Base-by-base conservation (phyloP, 2,888 invertebrate genomes). In the Entomobrya multifasciata region DNA sequence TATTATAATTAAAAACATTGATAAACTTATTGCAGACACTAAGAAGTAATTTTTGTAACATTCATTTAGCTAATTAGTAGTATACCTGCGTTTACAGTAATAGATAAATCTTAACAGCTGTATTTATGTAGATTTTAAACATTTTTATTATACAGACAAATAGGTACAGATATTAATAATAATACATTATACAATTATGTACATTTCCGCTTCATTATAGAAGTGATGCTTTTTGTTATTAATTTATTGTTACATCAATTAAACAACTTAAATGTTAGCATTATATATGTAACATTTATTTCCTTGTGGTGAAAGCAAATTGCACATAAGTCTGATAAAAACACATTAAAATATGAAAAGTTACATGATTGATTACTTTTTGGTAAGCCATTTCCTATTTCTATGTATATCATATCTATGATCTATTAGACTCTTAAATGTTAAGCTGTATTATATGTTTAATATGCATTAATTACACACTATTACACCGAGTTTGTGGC, bases 341-440 rank as follows among this genome's bases (percentile, higher is more conserved):
- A 15, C 27, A 60, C 60, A 60, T 3, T 60, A 60, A 22, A n/a
- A 36, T 36, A 36, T 36, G 36, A 36, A 27, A 15, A 30, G 60
- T 60, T 15, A 27, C 60, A 60, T 60, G 30, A 60, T 60, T 60
- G 60, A 27, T 30, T 60, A 60, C 60, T 60, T 60, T 60, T 60
- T 60, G 60, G 25, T 60, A 30, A 60, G 30, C 60, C 15, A 2
- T 27, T 17, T n/a, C n/a, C n/a, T n/a, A n/a, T 60, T 27, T 27
- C 30, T 60, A 36, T 30, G 27, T 60, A 13, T 52, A 17, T 57
- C 20, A 25, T 11, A 20, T n/a, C n/a, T n/a, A n/a, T n/a, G n/a
- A n/a, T n/a, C n/a, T n/a, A n/a, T n/a, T n/a, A n/a, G n/a, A n/a
- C n/a, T n/a, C n/a, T n/a, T n/a, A n/a, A n/a, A n/a, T n/a, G n/a